Conservation (phyloP, 2,113 vertebrate genomes). For the Larimichthys polyactis region DNA sequence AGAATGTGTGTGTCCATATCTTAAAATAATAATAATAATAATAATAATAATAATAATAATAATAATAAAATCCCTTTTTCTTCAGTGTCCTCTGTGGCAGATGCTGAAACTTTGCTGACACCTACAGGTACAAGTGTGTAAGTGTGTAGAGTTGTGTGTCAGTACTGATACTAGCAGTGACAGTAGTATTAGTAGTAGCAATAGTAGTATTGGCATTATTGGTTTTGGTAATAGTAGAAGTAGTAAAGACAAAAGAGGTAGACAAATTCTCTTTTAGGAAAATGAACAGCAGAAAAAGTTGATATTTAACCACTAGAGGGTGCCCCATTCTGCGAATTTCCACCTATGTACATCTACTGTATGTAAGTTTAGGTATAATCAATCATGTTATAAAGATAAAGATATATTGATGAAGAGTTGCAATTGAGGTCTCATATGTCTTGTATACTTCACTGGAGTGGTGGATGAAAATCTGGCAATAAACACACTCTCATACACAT, state of each 20-base stretch:
- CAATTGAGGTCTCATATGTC: not conserved
- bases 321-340: too few relatives aligned
- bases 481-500: not conserved
- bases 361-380: not conserved
- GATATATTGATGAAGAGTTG: not conserved
- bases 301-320: not conserved
- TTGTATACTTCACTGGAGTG: not conserved
- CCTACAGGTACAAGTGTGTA: conserved; percentile 55
- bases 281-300: not conserved
- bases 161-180: not conserved
- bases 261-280: too few relatives aligned
- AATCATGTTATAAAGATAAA: not conserved
- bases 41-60: not conserved
- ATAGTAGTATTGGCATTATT: too few relatives aligned
- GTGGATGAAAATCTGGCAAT: too few relatives aligned
- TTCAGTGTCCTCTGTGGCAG: not conserved
- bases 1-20: not conserved
- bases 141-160: conserved; percentile 1
- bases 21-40: too few relatives aligned
- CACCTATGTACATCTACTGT: not conserved
- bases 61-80: not conserved
- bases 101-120: conserved; percentile 63
- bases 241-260: not conserved
- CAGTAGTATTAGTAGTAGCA: too few relatives aligned
- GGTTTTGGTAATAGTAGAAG: not conserved